phyloP scores from a whole-genome alignment of 2,888 invertebrate species.

The Lathronympha strigana region DNA sequence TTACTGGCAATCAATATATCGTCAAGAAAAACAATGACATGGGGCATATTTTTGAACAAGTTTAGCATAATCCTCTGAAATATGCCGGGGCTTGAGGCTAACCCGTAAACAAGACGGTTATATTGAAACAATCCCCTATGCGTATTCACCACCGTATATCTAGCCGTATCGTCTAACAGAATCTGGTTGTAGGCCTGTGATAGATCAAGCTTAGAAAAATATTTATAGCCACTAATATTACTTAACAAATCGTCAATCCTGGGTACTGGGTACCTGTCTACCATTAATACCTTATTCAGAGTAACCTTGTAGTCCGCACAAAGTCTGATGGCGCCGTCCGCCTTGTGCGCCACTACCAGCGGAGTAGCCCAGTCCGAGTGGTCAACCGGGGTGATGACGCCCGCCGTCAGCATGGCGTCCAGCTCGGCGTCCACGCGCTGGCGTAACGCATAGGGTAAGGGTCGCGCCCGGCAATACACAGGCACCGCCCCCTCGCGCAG shows the following conservation, averaged over 20 bases:
- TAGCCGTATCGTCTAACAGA: not conserved
- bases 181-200: constrained; percentile 14
- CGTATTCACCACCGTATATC: not conserved
- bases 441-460: constrained; percentile 1
- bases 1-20: not conserved
- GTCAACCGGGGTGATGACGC: constrained; percentile 3
- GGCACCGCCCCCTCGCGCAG: not conserved
- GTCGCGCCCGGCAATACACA: not conserved
- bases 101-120: too few relatives aligned
- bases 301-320: constrained; percentile 5
- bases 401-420: constrained; percentile 12
- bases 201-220: constrained; percentile 5
- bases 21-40: not conserved
- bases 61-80: not conserved
- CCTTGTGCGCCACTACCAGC: not conserved
- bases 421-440: constrained; percentile 9
- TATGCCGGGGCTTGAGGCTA: too few relatives aligned
- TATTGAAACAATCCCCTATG: not conserved
- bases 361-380: constrained; percentile 7
- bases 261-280: constrained; percentile 4
- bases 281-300: not conserved
- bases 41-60: not conserved
- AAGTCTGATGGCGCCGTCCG: not conserved
- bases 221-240: not conserved
- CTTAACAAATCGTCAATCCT: constrained; percentile 8